A percentile compares a stretch with the other conserved stretches of the same genome.
Evolutionary conservation across 2,797 vertebrate genomes (phyloP).

Genomic region (Crenuchus spilurus): DNA sequence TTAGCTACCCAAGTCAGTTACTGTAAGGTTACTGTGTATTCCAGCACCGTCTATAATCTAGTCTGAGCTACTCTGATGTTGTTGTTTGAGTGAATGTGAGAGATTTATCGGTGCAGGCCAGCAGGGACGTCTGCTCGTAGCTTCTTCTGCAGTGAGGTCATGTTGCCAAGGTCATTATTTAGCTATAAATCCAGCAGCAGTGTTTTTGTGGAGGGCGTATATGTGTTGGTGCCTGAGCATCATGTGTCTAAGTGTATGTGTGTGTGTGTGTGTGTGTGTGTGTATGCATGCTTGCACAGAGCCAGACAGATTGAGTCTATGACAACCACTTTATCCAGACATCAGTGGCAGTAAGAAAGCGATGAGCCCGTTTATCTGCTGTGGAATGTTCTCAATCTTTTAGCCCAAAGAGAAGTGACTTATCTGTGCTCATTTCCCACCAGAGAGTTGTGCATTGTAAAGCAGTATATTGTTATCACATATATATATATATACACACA

Average conservation of each 20-base stretch:
- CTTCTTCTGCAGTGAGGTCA: slow-evolving; percentile 21
- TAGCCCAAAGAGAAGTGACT: no score
- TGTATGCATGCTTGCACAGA: background rate
- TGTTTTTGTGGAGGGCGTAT: background rate
- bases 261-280: slow-evolving; percentile 1
- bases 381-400: background rate
- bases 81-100: slow-evolving; percentile 3
- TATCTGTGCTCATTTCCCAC: no score
- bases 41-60: background rate
- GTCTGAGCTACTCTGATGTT: no score
- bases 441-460: no score
- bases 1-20: no score
- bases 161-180: slow-evolving; percentile 16
- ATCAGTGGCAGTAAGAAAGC: slow-evolving; percentile 15
- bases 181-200: background rate
- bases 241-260: background rate
- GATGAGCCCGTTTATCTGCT: background rate
- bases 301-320: slow-evolving; percentile 27
- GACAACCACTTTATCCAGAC: slow-evolving; percentile 42
- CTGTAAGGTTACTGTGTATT: background rate
- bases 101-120: slow-evolving; percentile 66
- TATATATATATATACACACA: no score
- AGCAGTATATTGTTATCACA: no score
- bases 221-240: background rate
- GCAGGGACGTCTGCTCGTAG: background rate